These are phyloP conservation scores for Clarias laeviceps DNA, from an alignment of 2,797 vertebrate species.

Conservation along the genomic window DNA sequence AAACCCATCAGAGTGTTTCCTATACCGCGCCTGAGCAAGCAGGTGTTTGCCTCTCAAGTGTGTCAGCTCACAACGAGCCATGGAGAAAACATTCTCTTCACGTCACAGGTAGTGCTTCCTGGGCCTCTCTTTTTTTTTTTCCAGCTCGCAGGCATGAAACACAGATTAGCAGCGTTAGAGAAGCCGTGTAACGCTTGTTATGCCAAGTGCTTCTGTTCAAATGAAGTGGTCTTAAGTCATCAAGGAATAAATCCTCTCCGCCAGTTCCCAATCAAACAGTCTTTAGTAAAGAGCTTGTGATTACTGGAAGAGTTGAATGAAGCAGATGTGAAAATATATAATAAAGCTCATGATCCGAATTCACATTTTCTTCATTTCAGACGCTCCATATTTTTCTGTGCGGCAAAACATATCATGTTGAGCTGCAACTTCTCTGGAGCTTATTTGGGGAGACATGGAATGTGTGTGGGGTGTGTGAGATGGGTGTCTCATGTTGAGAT, in stretches of 20 bases:
- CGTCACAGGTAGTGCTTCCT: constrained; percentile 44
- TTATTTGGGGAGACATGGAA: background rate
- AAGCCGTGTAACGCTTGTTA: constrained; percentile 70
- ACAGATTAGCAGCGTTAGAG: constrained; percentile 65
- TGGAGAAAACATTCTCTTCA: constrained; percentile 29
- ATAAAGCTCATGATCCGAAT: background rate
- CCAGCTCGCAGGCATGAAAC: constrained; percentile 51
- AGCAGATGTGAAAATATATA: background rate
- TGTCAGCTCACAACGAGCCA: constrained; percentile 4
- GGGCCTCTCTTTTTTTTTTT: constrained; percentile 4
- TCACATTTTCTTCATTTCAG: background rate
- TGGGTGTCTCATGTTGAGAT: background rate
- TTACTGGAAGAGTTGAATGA: background rate
- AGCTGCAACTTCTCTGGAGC: constrained; percentile 1
- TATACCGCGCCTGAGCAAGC: background rate
- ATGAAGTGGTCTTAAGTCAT: constrained; percentile 67
- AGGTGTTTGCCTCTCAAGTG: constrained; percentile 3
- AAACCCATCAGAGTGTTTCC: constrained; percentile 22
- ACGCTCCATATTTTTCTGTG: background rate
- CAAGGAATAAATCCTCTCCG: constrained; percentile 26
- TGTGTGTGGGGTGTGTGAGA: background rate
- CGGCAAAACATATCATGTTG: background rate
- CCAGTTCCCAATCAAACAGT: constrained; percentile 25
- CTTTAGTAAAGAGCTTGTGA: background rate
- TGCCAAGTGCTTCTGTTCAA: constrained; percentile 52